phyloP scores from a whole-genome alignment of 2,797 vertebrate genomes.

The Xyrichtys novacula region DNA sequence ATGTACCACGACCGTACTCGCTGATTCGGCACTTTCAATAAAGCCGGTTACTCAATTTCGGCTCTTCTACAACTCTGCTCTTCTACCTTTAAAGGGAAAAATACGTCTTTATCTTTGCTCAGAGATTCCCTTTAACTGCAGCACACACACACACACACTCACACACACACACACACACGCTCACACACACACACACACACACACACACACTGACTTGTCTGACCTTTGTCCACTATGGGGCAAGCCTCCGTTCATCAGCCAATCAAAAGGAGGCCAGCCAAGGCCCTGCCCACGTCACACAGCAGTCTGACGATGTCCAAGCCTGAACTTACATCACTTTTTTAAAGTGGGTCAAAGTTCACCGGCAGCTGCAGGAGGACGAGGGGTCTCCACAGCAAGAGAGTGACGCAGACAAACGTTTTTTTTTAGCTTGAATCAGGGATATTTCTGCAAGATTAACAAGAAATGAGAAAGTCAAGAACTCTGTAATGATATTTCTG shows the following conservation, averaged over 20 bases:
- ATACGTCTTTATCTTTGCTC: not conserved
- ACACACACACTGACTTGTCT: not conserved
- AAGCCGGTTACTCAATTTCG: not conserved
- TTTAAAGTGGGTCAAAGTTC: constrained; percentile 65
- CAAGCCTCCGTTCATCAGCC: constrained; percentile 50
- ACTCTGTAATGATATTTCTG: too few species aligned
- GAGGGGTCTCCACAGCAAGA: not conserved
- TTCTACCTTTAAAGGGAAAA: constrained; percentile 4
- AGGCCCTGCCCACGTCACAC: constrained; percentile 33
- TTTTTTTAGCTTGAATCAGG: not conserved
- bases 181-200: constrained; percentile 1
- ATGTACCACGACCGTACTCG: too few species aligned
- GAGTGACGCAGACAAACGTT: not conserved
- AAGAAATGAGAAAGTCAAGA: too few species aligned
- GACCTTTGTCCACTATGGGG: constrained; percentile 22
- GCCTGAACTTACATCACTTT: constrained; percentile 60
- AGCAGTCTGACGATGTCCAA: constrained; percentile 3
- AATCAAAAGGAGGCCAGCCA: constrained; percentile 40
- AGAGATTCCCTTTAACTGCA: not conserved
- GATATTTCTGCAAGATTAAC: too few species aligned
- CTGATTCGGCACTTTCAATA: not conserved
- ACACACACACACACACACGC: constrained; percentile 2
- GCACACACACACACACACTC: constrained; percentile 8
- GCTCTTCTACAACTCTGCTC: not conserved
- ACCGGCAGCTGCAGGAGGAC: constrained; percentile 19